A percentile compares a stretch with the other conserved stretches of the same genome.
Conservation (phyloP, 2,113 vertebrate genomes). For the Trinectes maculatus region DNA sequence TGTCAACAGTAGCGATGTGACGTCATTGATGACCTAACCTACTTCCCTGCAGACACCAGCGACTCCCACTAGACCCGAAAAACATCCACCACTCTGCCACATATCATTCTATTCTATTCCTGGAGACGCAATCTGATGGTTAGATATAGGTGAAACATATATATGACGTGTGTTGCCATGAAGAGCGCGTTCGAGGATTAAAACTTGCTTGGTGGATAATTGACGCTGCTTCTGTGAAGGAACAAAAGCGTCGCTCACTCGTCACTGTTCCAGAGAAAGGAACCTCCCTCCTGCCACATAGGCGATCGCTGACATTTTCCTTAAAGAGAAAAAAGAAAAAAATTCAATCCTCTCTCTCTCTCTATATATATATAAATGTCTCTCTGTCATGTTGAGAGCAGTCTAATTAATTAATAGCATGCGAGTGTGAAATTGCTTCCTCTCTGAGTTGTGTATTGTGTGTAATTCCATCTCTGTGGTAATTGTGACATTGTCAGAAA, state of each 20-base stretch:
- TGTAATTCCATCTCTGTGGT: conserved; percentile 32
- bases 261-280: conserved; percentile 18
- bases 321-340: no score
- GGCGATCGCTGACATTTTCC: conserved; percentile 45
- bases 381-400: conserved; percentile 24
- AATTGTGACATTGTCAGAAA: conserved; percentile 28
- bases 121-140: conserved; percentile 35
- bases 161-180: conserved; percentile 47
- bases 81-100: no score
- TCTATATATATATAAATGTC: not conserved
- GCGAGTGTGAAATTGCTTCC: conserved; percentile 50
- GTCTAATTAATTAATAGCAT: conserved; percentile 64
- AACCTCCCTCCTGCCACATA: conserved; percentile 40
- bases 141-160: conserved; percentile 42
- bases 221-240: conserved; percentile 46
- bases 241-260: conserved; percentile 30
- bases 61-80: not conserved
- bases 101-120: no score
- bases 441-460: conserved; percentile 38
- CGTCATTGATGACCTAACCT: conserved; percentile 22
- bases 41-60: not conserved
- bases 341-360: no score
- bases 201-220: conserved; percentile 64
- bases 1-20: conserved; percentile 10
- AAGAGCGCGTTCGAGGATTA: conserved; percentile 43